Evolutionary conservation across 2,888 invertebrate genomes (phyloP), one percentile per base, ranked within the genome.

Genomic region (Tigriopus californicus): DNA sequence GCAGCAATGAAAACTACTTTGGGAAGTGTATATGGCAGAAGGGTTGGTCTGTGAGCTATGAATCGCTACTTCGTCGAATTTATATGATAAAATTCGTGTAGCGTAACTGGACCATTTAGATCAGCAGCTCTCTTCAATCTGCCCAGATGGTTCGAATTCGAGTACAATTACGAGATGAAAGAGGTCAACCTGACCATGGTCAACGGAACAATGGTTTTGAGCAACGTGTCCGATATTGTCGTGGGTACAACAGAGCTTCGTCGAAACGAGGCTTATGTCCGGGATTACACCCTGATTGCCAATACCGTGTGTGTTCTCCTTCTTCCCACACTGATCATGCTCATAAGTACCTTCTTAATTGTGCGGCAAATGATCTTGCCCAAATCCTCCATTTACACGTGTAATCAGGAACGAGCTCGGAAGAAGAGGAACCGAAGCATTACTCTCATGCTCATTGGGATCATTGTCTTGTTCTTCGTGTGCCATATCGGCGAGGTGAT

Each of bases 401-500:
- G 33, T 52, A 40, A 24, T 8, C 52, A 52, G 52, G 52, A 52
- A 52, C 52, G 33, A 25, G 8, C 52, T 25, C 18, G 52, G 20
- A 20, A 40, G 22, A 18, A 40, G 52, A 52, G 52, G 24, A 52
- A 52, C 22, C 52, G 52, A 1, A 52, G 33, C 22, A 52, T 52
- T 52, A 52, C 8, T 4, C 24, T 52, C 8, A 52, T 52, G 52
- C 52, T 52, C 52, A 52, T 52, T 52, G 52, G 52, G 33, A 52
- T 52, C 22, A 40, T 52, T 8, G 52, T 52, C 15, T 40, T 52
- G 11, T 52, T 52, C 24, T 40, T 52, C 22, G 52, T 52, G 10
- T 52, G 52, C 22, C 52, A 52, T 52, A 12, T 52, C 15, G 52
- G 52, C 22, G 52, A 52, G 24, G 52, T 47, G 24, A 40, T 52